Percentiles rank a stretch among this genome's conserved stretches.
phyloP scores from a whole-genome alignment of 2,113 vertebrate species.

The Aegotheles bennettii region DNA sequence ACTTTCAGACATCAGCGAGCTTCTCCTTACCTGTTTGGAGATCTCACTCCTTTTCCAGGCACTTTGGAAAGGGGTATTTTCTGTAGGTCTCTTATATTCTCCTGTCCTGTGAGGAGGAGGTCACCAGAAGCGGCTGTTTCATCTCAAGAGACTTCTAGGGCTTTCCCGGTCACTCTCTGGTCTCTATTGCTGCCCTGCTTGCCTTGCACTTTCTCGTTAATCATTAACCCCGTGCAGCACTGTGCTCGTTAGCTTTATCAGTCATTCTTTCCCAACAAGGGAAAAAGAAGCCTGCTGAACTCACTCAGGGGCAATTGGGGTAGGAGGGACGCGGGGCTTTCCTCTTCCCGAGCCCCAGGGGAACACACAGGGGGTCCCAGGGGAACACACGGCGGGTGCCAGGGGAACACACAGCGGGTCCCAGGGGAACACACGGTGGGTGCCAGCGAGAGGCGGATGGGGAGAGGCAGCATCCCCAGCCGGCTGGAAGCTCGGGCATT shows the following conservation, averaged over 20 bases:
- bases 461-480: not conserved
- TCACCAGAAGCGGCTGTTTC: not conserved
- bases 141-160: not conserved
- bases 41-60: not conserved
- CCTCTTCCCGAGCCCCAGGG: not conserved
- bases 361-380: not conserved
- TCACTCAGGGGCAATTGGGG: fast-evolving
- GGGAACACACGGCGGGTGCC: no score
- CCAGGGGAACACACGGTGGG: not conserved
- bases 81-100: not conserved
- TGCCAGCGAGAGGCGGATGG: fast-evolving
- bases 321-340: not conserved
- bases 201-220: not conserved
- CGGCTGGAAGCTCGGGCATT: not conserved
- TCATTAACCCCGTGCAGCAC: not conserved
- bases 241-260: not conserved
- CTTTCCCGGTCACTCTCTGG: not conserved
- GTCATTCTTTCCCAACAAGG: not conserved
- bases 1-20: not conserved
- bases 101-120: not conserved
- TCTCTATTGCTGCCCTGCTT: not conserved
- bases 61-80: not conserved
- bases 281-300: not conserved
- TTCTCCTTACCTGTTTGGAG: not conserved
- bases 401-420: not conserved